Percentiles rank a stretch among this genome's conserved stretches.
These are phyloP conservation scores for Solenopsis fugax DNA, from an alignment of 1,140 invertebrate species.

Conservation along the genomic window DNA sequence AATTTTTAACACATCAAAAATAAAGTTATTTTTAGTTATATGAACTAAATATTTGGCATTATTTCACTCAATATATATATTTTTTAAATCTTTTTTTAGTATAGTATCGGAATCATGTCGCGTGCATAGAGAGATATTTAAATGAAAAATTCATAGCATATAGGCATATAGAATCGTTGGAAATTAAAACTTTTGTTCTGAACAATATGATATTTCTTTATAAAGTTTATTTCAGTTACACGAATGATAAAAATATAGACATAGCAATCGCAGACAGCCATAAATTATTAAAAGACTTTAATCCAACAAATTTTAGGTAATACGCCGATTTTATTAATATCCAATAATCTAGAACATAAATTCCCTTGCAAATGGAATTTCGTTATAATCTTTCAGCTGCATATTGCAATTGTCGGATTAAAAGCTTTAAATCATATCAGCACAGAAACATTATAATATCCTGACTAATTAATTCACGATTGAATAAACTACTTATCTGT, in stretches of 20 bases:
- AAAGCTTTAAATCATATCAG: slow-evolving; percentile 50
- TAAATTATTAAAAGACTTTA: slow-evolving; percentile 19
- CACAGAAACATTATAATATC: slow-evolving; percentile 17
- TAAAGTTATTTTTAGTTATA: no score
- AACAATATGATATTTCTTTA: background rate
- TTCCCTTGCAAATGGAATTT: slow-evolving; percentile 26
- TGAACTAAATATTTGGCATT: no score
- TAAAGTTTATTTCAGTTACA: slow-evolving; percentile 17
- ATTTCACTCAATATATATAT: no score
- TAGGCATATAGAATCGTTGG: background rate
- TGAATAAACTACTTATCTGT: slow-evolving; percentile 13
- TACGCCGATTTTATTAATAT: slow-evolving; percentile 17
- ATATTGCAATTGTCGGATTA: slow-evolving; percentile 29
- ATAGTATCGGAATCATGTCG: background rate
- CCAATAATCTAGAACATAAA: slow-evolving; percentile 25
- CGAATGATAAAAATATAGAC: background rate
- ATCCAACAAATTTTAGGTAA: background rate
- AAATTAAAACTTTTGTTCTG: background rate
- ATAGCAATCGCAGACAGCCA: background rate
- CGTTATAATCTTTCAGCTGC: slow-evolving; percentile 34
- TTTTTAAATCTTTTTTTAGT: background rate
- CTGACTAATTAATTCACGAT: slow-evolving; percentile 37
- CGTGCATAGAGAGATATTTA: background rate
- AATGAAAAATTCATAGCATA: background rate
- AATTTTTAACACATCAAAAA: no score